Conservation (phyloP, 2,888 invertebrate species). For the Gasteruption jaculator region DNA sequence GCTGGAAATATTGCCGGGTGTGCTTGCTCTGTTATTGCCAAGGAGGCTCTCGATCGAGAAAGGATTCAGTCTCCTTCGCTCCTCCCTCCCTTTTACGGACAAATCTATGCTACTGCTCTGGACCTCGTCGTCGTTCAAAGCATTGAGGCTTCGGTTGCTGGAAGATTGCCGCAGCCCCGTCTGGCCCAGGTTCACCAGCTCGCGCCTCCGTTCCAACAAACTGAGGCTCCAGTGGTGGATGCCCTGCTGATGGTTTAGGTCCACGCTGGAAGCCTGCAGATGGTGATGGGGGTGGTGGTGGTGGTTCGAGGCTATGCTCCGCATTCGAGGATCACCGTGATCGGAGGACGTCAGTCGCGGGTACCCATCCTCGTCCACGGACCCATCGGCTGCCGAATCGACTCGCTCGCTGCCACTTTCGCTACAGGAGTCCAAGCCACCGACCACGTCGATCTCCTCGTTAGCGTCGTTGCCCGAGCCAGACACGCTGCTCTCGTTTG, state of each 20-base stretch:
- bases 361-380: conserved; percentile 60
- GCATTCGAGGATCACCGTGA: conserved; percentile 36
- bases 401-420: conserved; percentile 58
- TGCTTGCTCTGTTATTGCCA: conserved; percentile 41
- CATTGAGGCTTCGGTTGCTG: conserved; percentile 21
- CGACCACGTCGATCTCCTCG: conserved; percentile 76
- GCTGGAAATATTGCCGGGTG: conserved; percentile 30
- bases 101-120: conserved; percentile 49
- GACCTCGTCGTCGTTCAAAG: conserved; percentile 40
- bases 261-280: conserved; percentile 33
- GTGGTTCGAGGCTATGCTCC: conserved; percentile 20
- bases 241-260: conserved; percentile 44
- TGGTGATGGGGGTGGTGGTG: conserved; percentile 33
- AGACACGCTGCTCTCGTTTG: conserved; percentile 48
- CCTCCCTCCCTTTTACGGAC: conserved; percentile 55
- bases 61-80: conserved; percentile 71
- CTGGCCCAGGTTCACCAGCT: conserved; percentile 35
- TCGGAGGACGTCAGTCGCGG: conserved; percentile 49
- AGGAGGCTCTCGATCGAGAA: conserved; percentile 87
- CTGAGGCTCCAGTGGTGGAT: conserved; percentile 47
- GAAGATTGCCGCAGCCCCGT: conserved; percentile 28
- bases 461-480: conserved; percentile 49
- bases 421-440: conserved; percentile 69
- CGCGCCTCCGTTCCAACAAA: conserved; percentile 54
- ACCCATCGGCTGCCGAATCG: conserved; percentile 54